Evolutionary conservation across 2,888 invertebrate genomes (phyloP), one percentile per base, ranked within the genome.

Genomic region (Macaria notata): DNA sequence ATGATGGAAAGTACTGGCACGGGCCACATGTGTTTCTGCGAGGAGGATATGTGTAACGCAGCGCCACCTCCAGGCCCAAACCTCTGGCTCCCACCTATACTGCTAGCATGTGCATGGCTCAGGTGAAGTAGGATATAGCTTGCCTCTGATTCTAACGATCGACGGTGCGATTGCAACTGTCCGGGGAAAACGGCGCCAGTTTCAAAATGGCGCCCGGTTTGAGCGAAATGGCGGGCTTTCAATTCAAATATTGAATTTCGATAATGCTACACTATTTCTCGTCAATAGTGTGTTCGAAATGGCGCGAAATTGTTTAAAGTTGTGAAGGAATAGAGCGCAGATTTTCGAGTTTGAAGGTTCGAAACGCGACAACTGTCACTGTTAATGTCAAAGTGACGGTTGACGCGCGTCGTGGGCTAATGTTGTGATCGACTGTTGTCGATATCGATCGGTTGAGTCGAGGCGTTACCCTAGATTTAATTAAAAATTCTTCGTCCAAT

Each of bases 1-100:
- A 98, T 98, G 98, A 96, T 97, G 95, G 98, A 98, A 95, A 97
- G 98, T 95, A 97, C 97, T 94, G 97, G 98, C 93, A 97, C 95
- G 86, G 98, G 98, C 92, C 97, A 97, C 94, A 98, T 98, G 98
- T 98, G 98, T 94, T 98, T 98, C 94, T 98, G 98, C 93, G 98
- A 98, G 94, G 97, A 97, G 93, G 97, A 98, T 93, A 96, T 96
- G 95, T 98, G 98, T 94, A 98, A 98, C 91, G 63, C 71, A 52
- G 81, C 82, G 56, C 64, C 73, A 62, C 69, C 76, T 57, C 73
- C 79, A 73, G 73, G 74, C 76, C 71, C 78, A 60, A 74, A 82
- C 70, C 73, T 74, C 57, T 64, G 78, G 60, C 64, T 79, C 71
- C 78, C 81, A 59, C 75, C 82, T 73, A 76, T 87, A 69, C 72